Evolutionary conservation across 1,140 invertebrate genomes (phyloP).

Genomic region (Rhizoglyphus robini): DNA sequence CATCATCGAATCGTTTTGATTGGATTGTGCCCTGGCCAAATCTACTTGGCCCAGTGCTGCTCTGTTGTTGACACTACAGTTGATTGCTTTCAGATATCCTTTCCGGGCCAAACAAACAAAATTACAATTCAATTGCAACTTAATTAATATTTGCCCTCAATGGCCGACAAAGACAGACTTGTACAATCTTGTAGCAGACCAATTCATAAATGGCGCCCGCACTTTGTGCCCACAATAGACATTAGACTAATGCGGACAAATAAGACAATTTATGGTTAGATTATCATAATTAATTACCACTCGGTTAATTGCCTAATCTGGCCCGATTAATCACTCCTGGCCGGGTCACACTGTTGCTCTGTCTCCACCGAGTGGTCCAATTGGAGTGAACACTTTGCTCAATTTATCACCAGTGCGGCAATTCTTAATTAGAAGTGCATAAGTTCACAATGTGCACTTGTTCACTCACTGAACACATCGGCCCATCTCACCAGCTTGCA

Average conservation of each 20-base stretch:
- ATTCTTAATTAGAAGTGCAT: too few species aligned
- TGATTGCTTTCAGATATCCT: background rate
- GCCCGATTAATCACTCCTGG: constrained; percentile 4
- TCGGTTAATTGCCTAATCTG: constrained; percentile 11
- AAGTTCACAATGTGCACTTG: too few species aligned
- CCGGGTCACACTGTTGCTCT: background rate
- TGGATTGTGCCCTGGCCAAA: background rate
- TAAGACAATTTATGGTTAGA: constrained; percentile 3
- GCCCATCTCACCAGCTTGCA: too few species aligned
- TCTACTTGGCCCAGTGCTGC: background rate
- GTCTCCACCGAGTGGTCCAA: too few species aligned
- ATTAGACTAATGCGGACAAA: background rate
- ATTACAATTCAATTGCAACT: constrained; percentile 6
- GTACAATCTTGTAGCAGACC: too few species aligned
- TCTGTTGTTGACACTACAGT: constrained; percentile 2
- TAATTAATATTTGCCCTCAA: background rate
- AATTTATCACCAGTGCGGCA: too few species aligned
- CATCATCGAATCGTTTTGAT: constrained; percentile 7
- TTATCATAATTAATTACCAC: background rate
- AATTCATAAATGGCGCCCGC: too few species aligned
- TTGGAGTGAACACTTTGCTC: too few species aligned
- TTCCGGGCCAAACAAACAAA: background rate
- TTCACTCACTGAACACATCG: too few species aligned
- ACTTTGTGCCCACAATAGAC: too few species aligned
- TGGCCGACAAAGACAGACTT: background rate